phyloP scores from a whole-genome alignment of 2,797 vertebrate species.

The Paguma larvata region DNA sequence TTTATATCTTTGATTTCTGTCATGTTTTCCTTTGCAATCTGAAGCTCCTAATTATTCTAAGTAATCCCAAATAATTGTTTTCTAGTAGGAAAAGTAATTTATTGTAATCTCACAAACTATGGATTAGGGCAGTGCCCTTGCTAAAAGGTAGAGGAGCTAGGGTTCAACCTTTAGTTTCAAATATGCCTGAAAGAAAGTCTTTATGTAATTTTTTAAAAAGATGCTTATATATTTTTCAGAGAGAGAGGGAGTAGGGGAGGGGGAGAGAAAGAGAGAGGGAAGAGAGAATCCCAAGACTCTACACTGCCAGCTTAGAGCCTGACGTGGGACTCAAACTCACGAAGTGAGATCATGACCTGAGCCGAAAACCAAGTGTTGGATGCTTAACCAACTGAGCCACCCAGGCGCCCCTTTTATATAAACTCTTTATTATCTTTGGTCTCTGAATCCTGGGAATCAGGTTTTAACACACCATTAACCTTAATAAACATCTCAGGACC shows the following conservation, averaged over 20 bases:
- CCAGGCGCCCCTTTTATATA: neutral
- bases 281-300: too few relatives aligned
- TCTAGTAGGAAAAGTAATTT: slow-evolving; percentile 16
- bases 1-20: slow-evolving; percentile 57
- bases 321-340: too few relatives aligned
- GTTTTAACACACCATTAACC: slow-evolving; percentile 25
- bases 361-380: too few relatives aligned
- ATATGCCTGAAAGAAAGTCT: neutral
- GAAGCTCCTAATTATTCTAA: neutral
- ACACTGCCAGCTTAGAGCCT: too few relatives aligned
- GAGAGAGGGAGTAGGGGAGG: too few relatives aligned
- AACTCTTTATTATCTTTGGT: neutral
- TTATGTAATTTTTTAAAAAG: neutral
- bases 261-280: too few relatives aligned
- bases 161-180: slow-evolving; percentile 7
- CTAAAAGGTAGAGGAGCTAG: neutral
- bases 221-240: too few relatives aligned
- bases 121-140: neutral
- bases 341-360: too few relatives aligned
- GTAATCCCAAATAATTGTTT: slow-evolving; percentile 38
- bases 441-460: slow-evolving; percentile 26
- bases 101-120: slow-evolving; percentile 32
- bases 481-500: slow-evolving; percentile 33
- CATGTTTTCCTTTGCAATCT: slow-evolving; percentile 2
- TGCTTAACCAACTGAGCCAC: too few relatives aligned